Base-by-base conservation (phyloP, 2,797 vertebrate species). In the Parambassis ranga region DNA sequence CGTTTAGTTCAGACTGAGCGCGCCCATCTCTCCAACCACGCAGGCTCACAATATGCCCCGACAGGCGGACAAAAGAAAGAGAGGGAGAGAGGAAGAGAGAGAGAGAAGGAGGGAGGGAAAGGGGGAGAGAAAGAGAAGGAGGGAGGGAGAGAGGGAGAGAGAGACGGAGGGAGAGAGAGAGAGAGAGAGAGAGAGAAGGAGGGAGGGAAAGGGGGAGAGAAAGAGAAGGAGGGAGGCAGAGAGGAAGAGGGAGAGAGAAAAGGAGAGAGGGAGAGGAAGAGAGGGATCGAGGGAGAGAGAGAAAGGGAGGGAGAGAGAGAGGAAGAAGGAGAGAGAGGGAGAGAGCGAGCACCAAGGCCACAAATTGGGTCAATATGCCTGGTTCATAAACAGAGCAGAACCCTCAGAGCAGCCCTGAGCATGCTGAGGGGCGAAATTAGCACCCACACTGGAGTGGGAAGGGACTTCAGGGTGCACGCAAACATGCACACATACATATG, bases 311-410 rank as follows among this genome's bases (percentile, higher is more conserved):
- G 92, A 93, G 89, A 92, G 91, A 31, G 49, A 52, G 46, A 39
- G 30, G 42, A 41, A 37, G 20, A 23, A 18, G 11, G 18, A 15
- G 31, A 30, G 7, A 56, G 47, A 38, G 91, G 91, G 91, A 92
- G 92, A 93, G 92, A 92, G 92, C 94, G 84, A 72, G 93, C 83
- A 90, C 90, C 91, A 92, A 93, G 73, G 94, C 93, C 94, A 94
- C 94, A 96, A 95, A 96, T 94, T 94, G 94, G 95, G 95, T 95
- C 95, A 96, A 96, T 95, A 96, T 95, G 94, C 93, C 92, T 93
- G 93, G 90, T 95, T 95, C 94, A 96, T 96, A 95, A 96, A 96
- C 94, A 95, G 94, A 95, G 93, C 94, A 81, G 87, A 95, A 91
- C 92, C 92, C 93, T 75, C 23, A 16, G 92, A 71, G 63, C 70